These are phyloP conservation scores for Portunus trituberculatus DNA, from an alignment of 1,140 invertebrate species.

Conservation along the genomic window DNA sequence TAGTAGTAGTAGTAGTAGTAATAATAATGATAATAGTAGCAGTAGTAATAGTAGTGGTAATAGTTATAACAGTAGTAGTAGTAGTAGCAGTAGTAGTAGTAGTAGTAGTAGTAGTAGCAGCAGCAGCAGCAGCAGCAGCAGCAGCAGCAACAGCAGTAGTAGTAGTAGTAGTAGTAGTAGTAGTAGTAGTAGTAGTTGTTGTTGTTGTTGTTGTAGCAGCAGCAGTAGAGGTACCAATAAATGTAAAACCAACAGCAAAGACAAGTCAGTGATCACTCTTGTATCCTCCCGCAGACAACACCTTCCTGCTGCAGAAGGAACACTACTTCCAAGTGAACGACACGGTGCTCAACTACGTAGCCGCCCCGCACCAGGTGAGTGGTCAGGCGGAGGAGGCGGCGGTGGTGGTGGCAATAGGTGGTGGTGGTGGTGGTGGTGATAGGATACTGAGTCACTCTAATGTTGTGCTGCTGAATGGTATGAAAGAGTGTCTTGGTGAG, in stretches of 20 bases:
- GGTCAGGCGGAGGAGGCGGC: not conserved
- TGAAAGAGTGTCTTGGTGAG: too few relatives aligned
- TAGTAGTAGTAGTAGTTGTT: not conserved
- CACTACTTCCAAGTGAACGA: conserved; percentile 67
- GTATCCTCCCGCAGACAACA: conserved; percentile 54
- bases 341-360: conserved; percentile 62
- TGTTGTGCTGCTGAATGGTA: too few relatives aligned
- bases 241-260: not conserved
- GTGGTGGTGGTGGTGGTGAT: too few relatives aligned
- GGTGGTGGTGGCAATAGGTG: too few relatives aligned
- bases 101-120: conserved; percentile 30
- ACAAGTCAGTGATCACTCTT: not conserved
- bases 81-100: conserved; percentile 29
- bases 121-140: conserved; percentile 26
- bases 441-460: too few relatives aligned
- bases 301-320: conserved; percentile 72
- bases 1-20: conserved; percentile 16
- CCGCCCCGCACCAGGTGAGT: conserved; percentile 63
- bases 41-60: not conserved
- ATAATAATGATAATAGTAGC: too few relatives aligned
- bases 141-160: conserved; percentile 30
- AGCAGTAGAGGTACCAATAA: not conserved
- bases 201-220: not conserved
- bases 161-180: conserved; percentile 23
- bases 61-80: not conserved